phyloP scores from a whole-genome alignment of 2,888 invertebrate genomes.

The Mallateleia sp. region DNA sequence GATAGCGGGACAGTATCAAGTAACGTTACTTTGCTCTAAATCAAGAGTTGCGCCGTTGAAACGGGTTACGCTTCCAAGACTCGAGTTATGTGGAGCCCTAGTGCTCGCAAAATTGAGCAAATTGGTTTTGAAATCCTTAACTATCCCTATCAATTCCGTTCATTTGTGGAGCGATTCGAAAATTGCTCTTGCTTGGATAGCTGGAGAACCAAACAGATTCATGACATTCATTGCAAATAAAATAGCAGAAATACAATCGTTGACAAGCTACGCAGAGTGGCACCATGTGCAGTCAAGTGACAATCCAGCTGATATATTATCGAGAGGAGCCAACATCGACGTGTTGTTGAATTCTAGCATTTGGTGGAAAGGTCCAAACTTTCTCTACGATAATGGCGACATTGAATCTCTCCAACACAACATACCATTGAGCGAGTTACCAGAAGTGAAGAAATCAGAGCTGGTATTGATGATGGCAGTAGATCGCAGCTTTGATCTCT shows the following conservation, averaged over 20 bases:
- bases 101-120: conserved; percentile 51
- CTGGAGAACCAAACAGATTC: conserved; percentile 18
- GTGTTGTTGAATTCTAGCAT: conserved; percentile 8
- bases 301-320: conserved; percentile 68
- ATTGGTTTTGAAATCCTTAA: conserved; percentile 40
- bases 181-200: conserved; percentile 64
- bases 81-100: conserved; percentile 70
- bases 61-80: conserved; percentile 58
- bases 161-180: conserved; percentile 64
- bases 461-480: background rate
- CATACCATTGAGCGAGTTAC: conserved; percentile 35
- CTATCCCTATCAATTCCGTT: conserved; percentile 3
- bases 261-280: conserved; percentile 51
- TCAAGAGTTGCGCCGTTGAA: conserved; percentile 73
- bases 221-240: conserved; percentile 57
- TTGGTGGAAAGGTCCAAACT: conserved; percentile 79
- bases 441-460: conserved; percentile 1
- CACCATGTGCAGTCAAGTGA: conserved; percentile 48
- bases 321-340: conserved; percentile 26
- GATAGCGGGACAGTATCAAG: background rate
- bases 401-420: background rate
- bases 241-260: conserved; percentile 64
- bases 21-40: conserved; percentile 66
- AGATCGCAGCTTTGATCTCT: background rate
- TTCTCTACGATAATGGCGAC: background rate